Evolutionary conservation across 2,113 vertebrate genomes (phyloP), one percentile per base, ranked within the genome.

Genomic region (Sapajus apella): DNA sequence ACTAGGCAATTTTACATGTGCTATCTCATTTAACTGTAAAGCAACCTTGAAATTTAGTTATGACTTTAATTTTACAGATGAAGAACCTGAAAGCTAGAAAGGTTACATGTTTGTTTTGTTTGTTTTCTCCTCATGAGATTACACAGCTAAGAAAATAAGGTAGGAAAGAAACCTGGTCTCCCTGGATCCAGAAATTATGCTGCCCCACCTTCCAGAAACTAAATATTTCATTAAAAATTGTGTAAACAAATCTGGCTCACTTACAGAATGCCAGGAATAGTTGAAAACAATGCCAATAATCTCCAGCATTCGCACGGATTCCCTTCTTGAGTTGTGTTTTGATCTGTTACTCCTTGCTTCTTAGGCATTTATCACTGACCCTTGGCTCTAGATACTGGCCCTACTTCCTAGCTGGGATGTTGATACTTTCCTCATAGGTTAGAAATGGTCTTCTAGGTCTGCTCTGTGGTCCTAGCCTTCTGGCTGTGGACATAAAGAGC

Each of bases 1-100:
- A n/a, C 5, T 52, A 80, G 66, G 61, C 55, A 76, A 56, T 94
- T 84, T 91, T 52, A 88, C 12, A 35, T 43, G 16, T 10, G n/a
- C 7, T 35, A 30, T 93, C 30, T 95, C n/a, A 37, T 66, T 92
- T 87, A 81, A 55, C 61, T 50, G 18, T 80, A 18, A 35, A 77
- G 27, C 16, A 66, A 87, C 30, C 47, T 66, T 61, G 55, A 87
- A 27, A 58, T 86, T 64, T 70, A 27, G 25, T 30, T n/a, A 30
- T 47, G 52, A 56, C 25, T 90, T 95, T 95, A 76, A 80, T 94
- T 93, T 96, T 70, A 75, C 16, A 84, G 40, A 85, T 52, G 61
- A 68, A 94, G 72, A 86, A 72, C 11, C 11, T 87, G 66, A 93
- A 90, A 89, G 11, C 6, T 66, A 83, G 52, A 83, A 88, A 45